Evolutionary conservation across 2,113 vertebrate species (phyloP), one percentile per base, ranked within the genome.

Genomic region (Spea multiplicata): DNA sequence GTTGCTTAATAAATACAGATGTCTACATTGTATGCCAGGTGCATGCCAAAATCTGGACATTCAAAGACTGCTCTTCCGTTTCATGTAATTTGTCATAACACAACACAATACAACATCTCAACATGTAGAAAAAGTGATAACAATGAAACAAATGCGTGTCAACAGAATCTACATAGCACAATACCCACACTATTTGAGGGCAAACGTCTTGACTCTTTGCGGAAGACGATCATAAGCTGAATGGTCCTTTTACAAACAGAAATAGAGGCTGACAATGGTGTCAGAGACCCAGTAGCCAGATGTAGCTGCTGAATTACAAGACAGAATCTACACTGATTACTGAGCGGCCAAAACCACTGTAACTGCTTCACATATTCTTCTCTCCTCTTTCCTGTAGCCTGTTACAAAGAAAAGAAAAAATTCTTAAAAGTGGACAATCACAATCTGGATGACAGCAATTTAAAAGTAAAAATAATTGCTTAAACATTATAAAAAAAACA

Each of bases 21-120:
- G 95, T 97, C 97, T 99, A 99, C 97, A 99, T 98, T 99, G 96
- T 97, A 95, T 99, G 97, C 97, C 95, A 99, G 97, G 97, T 99
- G 93, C 96, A 93, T 87, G 94, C 95, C 92, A 79, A 91, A 86
- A 91, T 90, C 89, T 88, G 86, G 88, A 86, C 30, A 57, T 72
- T 84, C 70, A 78, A 79, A 70, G 0, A 73, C 14, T 10, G 46
- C 12, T 14, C 44, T 9, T 50, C 17, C 46, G 16, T 45, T 70
- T 52, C 55, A 45, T 45, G 13, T 4, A 61, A 45, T 5, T 72
- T 57, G 17, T 13, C n/a, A 16, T 44, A 66, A 66, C 8, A 5
- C 65, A 44, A 10, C 9, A 7, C 44, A 67, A 5, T 67, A 6
- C 13, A 5, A 61, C 8, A 61, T 61, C 6, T 5, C 13, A 5